Conservation (phyloP, 2,113 vertebrate species). For the Egretta garzetta region DNA sequence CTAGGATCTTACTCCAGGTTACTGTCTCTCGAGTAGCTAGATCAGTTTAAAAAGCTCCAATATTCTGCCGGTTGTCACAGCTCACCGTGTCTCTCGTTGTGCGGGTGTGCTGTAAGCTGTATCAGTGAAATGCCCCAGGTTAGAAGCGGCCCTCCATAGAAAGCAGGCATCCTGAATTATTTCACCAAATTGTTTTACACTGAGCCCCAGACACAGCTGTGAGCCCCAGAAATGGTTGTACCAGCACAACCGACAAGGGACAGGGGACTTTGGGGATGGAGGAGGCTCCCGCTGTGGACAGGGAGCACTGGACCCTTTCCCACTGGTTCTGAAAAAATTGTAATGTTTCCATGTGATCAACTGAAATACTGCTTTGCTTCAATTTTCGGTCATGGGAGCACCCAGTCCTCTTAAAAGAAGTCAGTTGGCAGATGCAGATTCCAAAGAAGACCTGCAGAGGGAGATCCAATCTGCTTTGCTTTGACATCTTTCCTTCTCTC, state of each 20-base stretch:
- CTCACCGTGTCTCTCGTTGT: accelerated
- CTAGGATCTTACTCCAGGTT: background rate
- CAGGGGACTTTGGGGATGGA: background rate
- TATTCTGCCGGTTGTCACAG: background rate
- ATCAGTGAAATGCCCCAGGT: accelerated
- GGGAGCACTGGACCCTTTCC: background rate
- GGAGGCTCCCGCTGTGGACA: background rate
- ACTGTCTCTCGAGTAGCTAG: background rate
- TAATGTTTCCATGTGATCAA: background rate
- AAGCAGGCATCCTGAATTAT: background rate
- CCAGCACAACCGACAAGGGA: background rate
- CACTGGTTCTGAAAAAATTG: background rate
- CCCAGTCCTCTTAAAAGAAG: background rate
- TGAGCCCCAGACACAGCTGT: background rate
- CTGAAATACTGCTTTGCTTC: background rate
- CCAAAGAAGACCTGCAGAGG: background rate
- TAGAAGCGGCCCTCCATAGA: background rate
- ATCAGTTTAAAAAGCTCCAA: background rate
- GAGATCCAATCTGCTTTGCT: background rate
- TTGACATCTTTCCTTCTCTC: background rate
- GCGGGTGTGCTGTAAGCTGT: background rate
- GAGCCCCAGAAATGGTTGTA: background rate
- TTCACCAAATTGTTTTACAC: background rate
- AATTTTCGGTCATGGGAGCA: background rate
- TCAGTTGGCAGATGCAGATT: background rate